phyloP scores from a whole-genome alignment of 2,797 vertebrate genomes.

The Aeoliscus strigatus region DNA sequence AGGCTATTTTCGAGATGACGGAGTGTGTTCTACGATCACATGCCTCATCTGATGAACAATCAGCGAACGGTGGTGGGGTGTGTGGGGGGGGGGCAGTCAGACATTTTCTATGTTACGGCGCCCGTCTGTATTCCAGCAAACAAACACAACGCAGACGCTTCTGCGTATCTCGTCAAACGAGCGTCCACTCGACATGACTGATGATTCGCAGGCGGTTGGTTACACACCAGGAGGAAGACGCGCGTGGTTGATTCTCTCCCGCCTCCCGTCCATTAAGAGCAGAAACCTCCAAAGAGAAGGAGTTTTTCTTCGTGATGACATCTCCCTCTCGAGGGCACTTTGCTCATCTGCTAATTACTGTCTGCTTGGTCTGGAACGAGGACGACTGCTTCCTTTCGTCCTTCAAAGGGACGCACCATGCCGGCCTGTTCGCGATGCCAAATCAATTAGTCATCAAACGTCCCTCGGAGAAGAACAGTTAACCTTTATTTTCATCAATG shows the following conservation, averaged over 20 bases:
- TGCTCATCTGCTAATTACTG: slow-evolving; percentile 49
- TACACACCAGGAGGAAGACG: slow-evolving; percentile 8
- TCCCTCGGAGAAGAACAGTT: slow-evolving; percentile 54
- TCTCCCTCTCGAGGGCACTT: slow-evolving; percentile 38
- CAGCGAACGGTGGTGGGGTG: neutral
- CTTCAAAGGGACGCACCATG: slow-evolving; percentile 41
- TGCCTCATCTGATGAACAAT: slow-evolving; percentile 24
- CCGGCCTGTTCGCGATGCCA: slow-evolving; percentile 39
- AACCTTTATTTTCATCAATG: slow-evolving; percentile 74
- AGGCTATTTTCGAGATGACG: slow-evolving; percentile 75
- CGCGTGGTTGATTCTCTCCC: slow-evolving; percentile 34
- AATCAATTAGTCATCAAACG: slow-evolving; percentile 70
- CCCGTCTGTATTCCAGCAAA: no score
- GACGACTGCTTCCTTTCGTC: slow-evolving; percentile 33
- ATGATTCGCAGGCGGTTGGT: slow-evolving; percentile 6
- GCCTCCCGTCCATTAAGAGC: slow-evolving; percentile 14
- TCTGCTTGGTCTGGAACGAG: slow-evolving; percentile 33
- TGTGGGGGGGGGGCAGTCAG: no score
- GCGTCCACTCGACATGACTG: no score
- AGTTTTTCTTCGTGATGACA: slow-evolving; percentile 28
- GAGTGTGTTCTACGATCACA: slow-evolving; percentile 33
- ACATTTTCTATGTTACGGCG: no score
- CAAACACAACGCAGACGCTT: no score
- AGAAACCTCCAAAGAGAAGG: slow-evolving; percentile 23
- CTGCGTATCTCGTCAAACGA: no score